Evolutionary conservation across 2,113 vertebrate genomes (phyloP).

Genomic region (Hystrix brachyura): DNA sequence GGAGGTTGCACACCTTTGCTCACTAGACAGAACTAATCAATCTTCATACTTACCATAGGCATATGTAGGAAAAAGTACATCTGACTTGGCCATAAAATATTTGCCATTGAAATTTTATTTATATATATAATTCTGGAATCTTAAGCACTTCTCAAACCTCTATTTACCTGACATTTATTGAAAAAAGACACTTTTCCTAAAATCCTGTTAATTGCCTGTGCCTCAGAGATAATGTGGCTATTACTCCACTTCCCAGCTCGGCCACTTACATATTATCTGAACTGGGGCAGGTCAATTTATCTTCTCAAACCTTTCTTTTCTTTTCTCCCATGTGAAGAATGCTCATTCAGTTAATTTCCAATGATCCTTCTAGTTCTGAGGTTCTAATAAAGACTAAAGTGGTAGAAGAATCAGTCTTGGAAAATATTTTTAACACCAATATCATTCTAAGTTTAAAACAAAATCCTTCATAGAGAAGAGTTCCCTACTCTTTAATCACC

Average conservation of each 20-base stretch:
- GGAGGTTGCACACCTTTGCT: neutral
- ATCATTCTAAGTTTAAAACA: neutral
- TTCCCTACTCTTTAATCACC: neutral
- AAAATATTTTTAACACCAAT: neutral
- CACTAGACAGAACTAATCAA: neutral
- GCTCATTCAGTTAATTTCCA: neutral
- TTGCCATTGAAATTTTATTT: neutral
- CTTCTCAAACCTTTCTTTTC: neutral
- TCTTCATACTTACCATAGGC: neutral
- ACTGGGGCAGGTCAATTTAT: neutral
- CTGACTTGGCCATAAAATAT: neutral
- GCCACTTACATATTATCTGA: neutral
- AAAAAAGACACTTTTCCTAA: neutral
- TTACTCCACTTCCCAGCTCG: neutral
- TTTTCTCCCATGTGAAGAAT: neutral
- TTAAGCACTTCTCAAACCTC: neutral
- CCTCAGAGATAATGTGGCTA: neutral
- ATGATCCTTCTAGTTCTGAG: neutral
- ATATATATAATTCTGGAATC: neutral
- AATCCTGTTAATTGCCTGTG: neutral
- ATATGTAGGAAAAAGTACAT: neutral
- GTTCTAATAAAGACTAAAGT: neutral
- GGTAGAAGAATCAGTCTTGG: neutral
- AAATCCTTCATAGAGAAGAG: neutral
- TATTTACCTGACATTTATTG: neutral